Percentiles rank a stretch among this genome's conserved stretches.
Evolutionary conservation across 2,888 invertebrate genomes (phyloP).

Genomic region (Acleris literana): DNA sequence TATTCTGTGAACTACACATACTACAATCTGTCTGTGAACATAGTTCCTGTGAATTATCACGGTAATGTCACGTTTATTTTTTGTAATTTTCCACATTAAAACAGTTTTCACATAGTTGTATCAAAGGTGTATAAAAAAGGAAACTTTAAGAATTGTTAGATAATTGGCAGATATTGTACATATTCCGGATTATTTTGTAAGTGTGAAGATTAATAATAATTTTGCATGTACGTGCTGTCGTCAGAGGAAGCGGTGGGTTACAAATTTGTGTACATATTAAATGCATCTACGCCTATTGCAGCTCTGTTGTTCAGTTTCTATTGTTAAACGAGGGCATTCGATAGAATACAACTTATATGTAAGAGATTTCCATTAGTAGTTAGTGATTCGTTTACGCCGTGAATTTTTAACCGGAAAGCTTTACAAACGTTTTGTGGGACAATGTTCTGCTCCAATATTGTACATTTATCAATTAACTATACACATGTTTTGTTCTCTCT

Average conservation of each 20-base stretch:
- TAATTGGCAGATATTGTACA: conserved; percentile 1
- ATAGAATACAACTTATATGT: no score
- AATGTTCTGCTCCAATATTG: no score
- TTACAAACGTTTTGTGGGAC: no score
- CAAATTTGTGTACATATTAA: conserved; percentile 13
- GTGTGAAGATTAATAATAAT: background rate
- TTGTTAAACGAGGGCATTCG: no score
- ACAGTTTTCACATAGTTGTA: conserved; percentile 13
- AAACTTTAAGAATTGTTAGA: conserved; percentile 8
- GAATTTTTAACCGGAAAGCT: no score
- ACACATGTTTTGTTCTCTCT: no score
- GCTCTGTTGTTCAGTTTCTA: background rate
- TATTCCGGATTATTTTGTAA: conserved; percentile 6
- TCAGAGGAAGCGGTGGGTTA: conserved; percentile 14
- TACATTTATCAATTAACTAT: no score
- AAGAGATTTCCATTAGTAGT: no score
- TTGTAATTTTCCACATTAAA: conserved; percentile 30
- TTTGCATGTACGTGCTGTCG: conserved; percentile 5
- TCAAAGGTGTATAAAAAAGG: background rate
- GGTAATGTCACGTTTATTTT: conserved; percentile 37
- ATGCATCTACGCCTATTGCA: conserved; percentile 7
- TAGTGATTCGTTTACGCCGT: no score
- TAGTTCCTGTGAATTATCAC: conserved; percentile 30
- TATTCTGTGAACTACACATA: no score
- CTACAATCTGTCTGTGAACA: background rate